A percentile compares a stretch with the other conserved stretches of the same genome.
These are phyloP conservation scores for Poecilia velifera DNA, from an alignment of 2,797 vertebrate genomes.

Conservation along the genomic window DNA sequence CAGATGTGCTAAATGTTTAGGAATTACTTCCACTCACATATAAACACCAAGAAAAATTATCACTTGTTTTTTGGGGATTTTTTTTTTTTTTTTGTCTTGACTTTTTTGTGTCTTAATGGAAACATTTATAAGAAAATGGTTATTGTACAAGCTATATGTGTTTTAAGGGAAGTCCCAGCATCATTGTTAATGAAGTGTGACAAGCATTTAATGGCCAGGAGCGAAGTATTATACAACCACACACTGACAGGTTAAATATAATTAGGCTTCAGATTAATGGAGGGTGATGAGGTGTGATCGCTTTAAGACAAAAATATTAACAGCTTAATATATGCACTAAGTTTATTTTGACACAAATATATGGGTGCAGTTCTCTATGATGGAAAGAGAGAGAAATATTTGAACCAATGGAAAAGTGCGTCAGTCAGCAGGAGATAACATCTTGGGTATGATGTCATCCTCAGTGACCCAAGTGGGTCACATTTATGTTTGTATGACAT, in stretches of 20 bases:
- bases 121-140: constrained; percentile 20
- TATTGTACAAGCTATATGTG: constrained; percentile 40
- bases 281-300: constrained; percentile 33
- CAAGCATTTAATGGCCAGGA: constrained; percentile 46
- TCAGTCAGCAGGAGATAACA: neutral
- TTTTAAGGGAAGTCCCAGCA: constrained; percentile 35
- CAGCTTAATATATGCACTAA: constrained; percentile 23
- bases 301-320: constrained; percentile 13
- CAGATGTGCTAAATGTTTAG: neutral
- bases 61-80: neutral
- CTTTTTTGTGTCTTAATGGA: neutral
- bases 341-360: neutral
- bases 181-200: constrained; percentile 63
- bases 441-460: neutral
- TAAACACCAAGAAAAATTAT: neutral
- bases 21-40: neutral
- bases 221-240: constrained; percentile 40
- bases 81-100: neutral
- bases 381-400: neutral
- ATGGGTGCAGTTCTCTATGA: neutral
- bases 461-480: neutral
- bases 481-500: constrained; percentile 30
- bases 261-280: constrained; percentile 72
- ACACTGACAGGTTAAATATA: constrained; percentile 63
- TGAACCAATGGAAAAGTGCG: no score